phyloP scores from a whole-genome alignment of 2,113 vertebrate genomes.

The Psammodynastes pulverulentus region DNA sequence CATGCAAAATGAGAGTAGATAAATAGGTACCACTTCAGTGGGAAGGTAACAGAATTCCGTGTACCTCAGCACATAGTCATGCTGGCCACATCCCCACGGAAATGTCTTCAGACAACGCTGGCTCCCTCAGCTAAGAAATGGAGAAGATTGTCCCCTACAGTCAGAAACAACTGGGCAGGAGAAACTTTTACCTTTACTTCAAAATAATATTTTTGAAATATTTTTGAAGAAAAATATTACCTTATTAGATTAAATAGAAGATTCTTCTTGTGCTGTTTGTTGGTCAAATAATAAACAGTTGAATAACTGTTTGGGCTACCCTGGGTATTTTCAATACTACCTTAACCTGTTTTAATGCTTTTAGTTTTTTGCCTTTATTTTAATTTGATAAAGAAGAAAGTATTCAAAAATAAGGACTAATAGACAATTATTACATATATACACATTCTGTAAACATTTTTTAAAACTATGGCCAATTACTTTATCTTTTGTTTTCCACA shows the following conservation, averaged over 20 bases:
- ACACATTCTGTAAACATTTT: background rate
- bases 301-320: background rate
- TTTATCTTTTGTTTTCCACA: no score
- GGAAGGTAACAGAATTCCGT: no score
- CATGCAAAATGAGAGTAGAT: no score
- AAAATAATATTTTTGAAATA: background rate
- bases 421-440: background rate
- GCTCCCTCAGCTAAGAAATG: no score
- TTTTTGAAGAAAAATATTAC: no score
- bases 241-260: background rate
- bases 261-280: background rate
- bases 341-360: background rate
- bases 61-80: no score
- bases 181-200: background rate
- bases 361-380: background rate
- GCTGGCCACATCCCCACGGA: no score
- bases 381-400: background rate
- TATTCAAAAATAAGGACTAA: background rate
- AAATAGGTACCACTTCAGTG: no score
- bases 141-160: no score
- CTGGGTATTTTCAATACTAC: background rate
- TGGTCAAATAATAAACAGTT: background rate
- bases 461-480: background rate
- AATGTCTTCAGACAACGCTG: no score
- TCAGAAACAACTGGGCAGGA: no score